Evolutionary conservation across 2,888 invertebrate genomes (phyloP).

Genomic region (Helobdella robusta): DNA sequence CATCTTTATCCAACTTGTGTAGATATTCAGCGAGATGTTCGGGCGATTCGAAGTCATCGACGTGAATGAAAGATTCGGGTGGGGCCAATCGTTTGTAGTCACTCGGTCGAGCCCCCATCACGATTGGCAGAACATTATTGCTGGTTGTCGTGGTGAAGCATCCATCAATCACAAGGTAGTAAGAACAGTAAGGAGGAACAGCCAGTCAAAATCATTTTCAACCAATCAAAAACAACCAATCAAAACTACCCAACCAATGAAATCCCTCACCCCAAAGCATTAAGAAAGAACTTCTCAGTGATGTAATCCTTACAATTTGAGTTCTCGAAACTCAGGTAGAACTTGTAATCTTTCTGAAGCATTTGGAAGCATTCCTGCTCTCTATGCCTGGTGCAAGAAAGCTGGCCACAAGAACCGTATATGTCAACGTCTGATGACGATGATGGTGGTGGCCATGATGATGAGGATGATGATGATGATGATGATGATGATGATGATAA

Average conservation of each 20-base stretch:
- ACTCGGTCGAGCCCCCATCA: conserved; percentile 33
- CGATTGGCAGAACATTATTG: conserved; percentile 33
- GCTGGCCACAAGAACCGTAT: conserved; percentile 60
- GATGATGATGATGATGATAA: conserved; percentile 16
- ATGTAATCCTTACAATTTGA: conserved; percentile 36
- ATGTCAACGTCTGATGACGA: conserved; percentile 45
- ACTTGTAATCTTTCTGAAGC: conserved; percentile 31
- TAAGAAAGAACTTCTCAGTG: conserved; percentile 35
- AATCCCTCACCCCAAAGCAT: conserved; percentile 30
- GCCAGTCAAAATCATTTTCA: no score
- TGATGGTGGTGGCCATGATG: conserved; percentile 20
- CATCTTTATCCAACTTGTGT: conserved; percentile 72
- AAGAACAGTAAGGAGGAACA: no score
- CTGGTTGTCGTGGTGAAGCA: no score
- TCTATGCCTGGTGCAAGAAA: conserved; percentile 57
- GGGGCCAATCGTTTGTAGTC: conserved; percentile 62
- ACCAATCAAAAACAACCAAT: no score
- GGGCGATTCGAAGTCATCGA: conserved; percentile 83
- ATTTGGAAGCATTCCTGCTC: conserved; percentile 19
- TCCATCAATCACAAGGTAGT: no score
- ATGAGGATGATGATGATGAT: conserved; percentile 13
- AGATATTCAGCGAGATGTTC: conserved; percentile 78
- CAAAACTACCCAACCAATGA: no score
- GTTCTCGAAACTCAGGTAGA: conserved; percentile 35
- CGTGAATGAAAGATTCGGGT: conserved; percentile 82